These are phyloP conservation scores for Tethya wilhelma DNA, from an alignment of 37 sponge, comb jelly and placozoan species.

Conservation along the genomic window DNA sequence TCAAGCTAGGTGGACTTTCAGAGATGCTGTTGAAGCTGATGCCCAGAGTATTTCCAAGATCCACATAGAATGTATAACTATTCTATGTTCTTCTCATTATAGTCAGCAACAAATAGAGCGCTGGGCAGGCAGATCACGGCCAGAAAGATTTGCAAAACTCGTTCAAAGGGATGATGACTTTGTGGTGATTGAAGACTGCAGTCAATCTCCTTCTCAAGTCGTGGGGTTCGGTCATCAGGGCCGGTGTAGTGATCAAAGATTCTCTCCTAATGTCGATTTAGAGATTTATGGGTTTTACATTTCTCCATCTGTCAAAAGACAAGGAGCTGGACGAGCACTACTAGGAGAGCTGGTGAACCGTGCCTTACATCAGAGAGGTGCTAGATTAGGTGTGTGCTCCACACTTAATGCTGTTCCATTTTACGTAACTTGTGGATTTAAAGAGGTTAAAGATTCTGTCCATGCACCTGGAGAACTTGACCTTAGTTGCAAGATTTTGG, in stretches of 20 bases:
- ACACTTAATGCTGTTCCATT: slow-evolving; percentile 19
- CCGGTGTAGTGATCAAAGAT: background rate
- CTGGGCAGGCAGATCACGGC: background rate
- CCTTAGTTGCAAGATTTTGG: slow-evolving; percentile 3
- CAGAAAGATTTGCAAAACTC: background rate
- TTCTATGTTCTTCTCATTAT: slow-evolving; percentile 3
- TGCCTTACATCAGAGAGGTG: background rate
- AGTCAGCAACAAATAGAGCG: background rate
- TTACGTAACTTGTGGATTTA: slow-evolving; percentile 20
- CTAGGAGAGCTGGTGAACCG: slow-evolving; percentile 2
- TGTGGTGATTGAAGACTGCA: background rate
- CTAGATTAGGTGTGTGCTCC: slow-evolving; percentile 13
- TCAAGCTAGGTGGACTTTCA: background rate
- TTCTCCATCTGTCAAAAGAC: background rate
- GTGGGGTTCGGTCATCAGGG: slow-evolving; percentile 16
- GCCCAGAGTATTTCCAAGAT: background rate
- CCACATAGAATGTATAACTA: background rate
- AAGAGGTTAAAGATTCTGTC: background rate
- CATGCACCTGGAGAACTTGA: background rate
- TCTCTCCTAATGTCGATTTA: background rate
- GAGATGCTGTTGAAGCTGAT: slow-evolving; percentile 1
- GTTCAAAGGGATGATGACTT: slow-evolving; percentile 1
- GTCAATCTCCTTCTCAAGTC: background rate
- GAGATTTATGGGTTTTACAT: slow-evolving; percentile 20
- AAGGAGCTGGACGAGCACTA: background rate